Percentiles rank a stretch among this genome's conserved stretches.
Conservation (phyloP, 2,888 invertebrate species). For the Gortyna flavago region DNA sequence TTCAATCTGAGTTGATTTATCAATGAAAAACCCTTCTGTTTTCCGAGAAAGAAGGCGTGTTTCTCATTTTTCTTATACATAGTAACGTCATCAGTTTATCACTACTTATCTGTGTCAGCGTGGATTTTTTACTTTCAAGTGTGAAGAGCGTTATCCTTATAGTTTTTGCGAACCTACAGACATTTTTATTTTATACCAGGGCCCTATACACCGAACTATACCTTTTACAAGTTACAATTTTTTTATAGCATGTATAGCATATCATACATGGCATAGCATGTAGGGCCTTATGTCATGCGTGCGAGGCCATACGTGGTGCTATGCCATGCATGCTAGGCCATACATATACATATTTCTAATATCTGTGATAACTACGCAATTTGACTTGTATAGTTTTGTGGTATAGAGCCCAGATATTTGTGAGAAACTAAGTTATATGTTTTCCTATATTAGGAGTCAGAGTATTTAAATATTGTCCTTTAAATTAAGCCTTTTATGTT, state of each 20-base stretch:
- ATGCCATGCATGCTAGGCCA: no score
- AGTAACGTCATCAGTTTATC: not conserved
- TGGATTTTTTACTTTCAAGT: not conserved
- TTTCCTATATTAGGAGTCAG: not conserved
- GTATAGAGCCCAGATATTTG: not conserved
- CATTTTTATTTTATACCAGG: not conserved
- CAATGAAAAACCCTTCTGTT: conserved; percentile 11
- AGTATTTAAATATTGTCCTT: not conserved
- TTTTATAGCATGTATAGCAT: no score
- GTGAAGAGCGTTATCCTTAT: not conserved
- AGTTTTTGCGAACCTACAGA: not conserved
- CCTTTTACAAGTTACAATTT: not conserved
- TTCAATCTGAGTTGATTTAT: conserved; percentile 1
- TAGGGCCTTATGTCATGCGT: no score
- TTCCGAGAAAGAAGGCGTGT: not conserved
- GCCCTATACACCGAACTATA: not conserved
- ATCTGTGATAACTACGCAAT: not conserved
- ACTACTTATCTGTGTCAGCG: not conserved
- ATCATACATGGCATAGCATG: no score
- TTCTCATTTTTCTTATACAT: conserved; percentile 22
- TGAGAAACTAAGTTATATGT: not conserved
- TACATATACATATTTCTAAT: not conserved
- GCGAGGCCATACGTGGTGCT: no score
- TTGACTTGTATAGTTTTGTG: not conserved
- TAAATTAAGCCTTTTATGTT: not conserved